Evolutionary conservation across 1,140 invertebrate genomes (phyloP).

Genomic region (Ladona fulva): DNA sequence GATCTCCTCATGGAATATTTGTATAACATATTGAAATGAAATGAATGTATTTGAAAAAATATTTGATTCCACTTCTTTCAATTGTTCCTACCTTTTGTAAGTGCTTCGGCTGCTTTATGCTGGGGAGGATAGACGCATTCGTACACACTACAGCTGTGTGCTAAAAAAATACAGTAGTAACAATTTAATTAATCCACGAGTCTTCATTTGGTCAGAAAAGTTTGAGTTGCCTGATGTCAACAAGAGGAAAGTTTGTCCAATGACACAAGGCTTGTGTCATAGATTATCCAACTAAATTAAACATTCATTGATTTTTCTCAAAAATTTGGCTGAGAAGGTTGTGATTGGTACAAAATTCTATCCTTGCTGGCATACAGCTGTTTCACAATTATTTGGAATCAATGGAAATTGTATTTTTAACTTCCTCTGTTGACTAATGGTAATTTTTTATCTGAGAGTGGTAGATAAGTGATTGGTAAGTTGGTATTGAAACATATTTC

Average conservation of each 20-base stretch:
- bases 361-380: constrained; percentile 6
- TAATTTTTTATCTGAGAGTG: constrained; percentile 2
- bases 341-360: background rate
- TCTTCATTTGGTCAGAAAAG: background rate
- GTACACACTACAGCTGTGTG: background rate
- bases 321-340: background rate
- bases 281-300: no score
- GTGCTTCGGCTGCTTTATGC: background rate
- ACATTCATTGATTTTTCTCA: background rate
- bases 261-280: no score
- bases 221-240: background rate
- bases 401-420: background rate
- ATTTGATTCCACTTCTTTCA: constrained; percentile 6
- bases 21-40: background rate
- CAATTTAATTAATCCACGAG: no score
- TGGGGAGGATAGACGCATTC: background rate
- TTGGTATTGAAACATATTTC: no score
- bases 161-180: background rate
- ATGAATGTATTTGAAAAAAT: constrained; percentile 1
- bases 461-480: background rate
- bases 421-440: constrained; percentile 8
- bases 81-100: constrained; percentile 10
- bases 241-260: background rate
- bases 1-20: constrained; percentile 1
- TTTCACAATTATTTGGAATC: background rate